Evolutionary conservation across 1,140 invertebrate species (phyloP), one percentile per base, ranked within the genome.

Genomic region (Drosophila hydei): DNA sequence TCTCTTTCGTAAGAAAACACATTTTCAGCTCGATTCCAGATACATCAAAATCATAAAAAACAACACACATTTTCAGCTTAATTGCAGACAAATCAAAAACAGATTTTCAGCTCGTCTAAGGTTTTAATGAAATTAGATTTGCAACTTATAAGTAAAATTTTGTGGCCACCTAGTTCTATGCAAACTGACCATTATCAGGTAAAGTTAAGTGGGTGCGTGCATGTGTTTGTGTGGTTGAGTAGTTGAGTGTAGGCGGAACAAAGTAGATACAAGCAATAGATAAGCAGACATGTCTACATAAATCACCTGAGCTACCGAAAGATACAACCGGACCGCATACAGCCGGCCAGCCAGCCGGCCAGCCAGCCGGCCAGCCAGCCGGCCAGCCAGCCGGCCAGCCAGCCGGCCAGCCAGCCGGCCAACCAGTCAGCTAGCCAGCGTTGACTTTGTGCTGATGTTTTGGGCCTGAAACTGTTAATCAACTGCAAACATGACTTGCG

Each of bases 381-480:
- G 48, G 8, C 8, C 8, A 1, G 23, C 36, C 19, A 25, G n/a
- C 36, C 19, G n/a, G n/a, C n/a, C n/a, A n/a, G n/a, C n/a, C 54
- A 47, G 11, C 23, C 21, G 7, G 21, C 21, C 27, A 6, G 1
- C 27, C 21, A 45, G 40, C 18, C 23, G 48, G 8, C 8, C 8
- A 1, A 18, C 36, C 19, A 25, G n/a, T 25, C 19, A 62, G 7
- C 14, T 21, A 51, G 21, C 27, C 23, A 16, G n/a, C 25, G 30
- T 47, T 52, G 48, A 42, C 50, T 60, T 52, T 73, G 50, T 72
- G 64, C 77, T 68, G 77, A 77, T 81, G 71, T 69, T 65, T 65
- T 72, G 80, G 80, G 58, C 59, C 52, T 77, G 77, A 60, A 87
- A 88, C 87, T 88, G 81, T 88, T 87, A 87, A 87, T 87, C 81